These are phyloP conservation scores for Sitta carolinensis DNA, from an alignment of 2,797 vertebrate genomes.

Conservation along the genomic window DNA sequence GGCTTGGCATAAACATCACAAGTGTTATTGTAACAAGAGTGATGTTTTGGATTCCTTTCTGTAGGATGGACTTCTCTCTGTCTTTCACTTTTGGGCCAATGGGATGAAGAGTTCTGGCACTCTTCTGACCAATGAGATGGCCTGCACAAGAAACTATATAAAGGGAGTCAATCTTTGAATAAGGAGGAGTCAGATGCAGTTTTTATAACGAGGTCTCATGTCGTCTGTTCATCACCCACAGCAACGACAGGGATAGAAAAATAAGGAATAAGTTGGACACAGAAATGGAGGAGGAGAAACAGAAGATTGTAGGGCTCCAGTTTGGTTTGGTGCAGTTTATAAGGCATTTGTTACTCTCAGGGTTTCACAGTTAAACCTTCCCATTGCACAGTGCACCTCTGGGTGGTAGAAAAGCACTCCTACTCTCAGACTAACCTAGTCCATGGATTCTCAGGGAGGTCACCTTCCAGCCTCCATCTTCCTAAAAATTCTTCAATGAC, in stretches of 20 bases:
- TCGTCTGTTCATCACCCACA: no score
- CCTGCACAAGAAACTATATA: no score
- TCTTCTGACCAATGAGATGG: no score
- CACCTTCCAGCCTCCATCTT: not conserved
- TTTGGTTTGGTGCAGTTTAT: not conserved
- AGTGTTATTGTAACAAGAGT: no score
- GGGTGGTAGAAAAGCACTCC: not conserved
- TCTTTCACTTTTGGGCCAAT: no score
- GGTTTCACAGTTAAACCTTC: not conserved
- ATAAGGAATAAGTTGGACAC: not conserved
- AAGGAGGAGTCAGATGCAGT: no score
- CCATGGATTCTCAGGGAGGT: not conserved
- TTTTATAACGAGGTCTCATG: no score
- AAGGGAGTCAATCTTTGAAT: no score
- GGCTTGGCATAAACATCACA: no score
- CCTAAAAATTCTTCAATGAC: not conserved
- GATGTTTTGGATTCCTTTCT: no score
- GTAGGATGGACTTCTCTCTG: no score
- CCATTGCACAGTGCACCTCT: fast-evolving
- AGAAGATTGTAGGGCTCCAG: not conserved
- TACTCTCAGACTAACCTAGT: not conserved
- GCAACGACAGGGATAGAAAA: not conserved
- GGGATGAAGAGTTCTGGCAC: no score
- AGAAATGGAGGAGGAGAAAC: not conserved
- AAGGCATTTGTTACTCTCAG: not conserved